phyloP scores from a whole-genome alignment of 2,113 vertebrate species.

The Lampris megalopsis region DNA sequence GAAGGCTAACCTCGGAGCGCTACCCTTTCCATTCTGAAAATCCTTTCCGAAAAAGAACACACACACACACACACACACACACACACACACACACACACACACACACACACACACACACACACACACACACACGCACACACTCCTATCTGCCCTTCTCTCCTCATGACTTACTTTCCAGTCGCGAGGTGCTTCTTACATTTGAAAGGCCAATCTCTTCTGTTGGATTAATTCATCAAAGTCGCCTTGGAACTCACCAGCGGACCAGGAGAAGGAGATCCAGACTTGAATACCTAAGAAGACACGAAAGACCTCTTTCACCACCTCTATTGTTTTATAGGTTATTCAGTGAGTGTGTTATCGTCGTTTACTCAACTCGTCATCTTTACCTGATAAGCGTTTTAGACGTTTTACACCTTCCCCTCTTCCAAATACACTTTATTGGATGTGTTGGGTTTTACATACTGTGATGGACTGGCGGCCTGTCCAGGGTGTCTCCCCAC shows the following conservation, averaged over 20 bases:
- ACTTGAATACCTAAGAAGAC: slow-evolving; percentile 14
- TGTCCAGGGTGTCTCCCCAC: too few species aligned
- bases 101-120: not conserved
- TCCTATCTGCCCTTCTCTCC: slow-evolving; percentile 38
- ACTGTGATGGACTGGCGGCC: too few species aligned
- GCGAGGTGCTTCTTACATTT: slow-evolving; percentile 68
- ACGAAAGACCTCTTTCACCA: slow-evolving; percentile 30
- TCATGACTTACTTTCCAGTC: slow-evolving; percentile 54
- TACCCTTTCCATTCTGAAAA: not conserved
- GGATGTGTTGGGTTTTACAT: too few species aligned
- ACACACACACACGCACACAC: not conserved
- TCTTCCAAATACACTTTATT: too few species aligned
- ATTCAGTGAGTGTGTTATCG: slow-evolving; percentile 8
- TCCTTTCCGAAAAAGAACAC: not conserved
- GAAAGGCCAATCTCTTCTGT: slow-evolving; percentile 63
- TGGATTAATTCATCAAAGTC: slow-evolving; percentile 69
- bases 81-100: not conserved
- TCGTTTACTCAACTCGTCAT: not conserved
- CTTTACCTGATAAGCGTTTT: too few species aligned
- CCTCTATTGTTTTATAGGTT: slow-evolving; percentile 20
- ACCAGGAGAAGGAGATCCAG: slow-evolving; percentile 27
- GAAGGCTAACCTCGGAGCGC: not conserved
- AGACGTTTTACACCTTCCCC: too few species aligned
- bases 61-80: not conserved
- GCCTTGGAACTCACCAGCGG: slow-evolving; percentile 46